Base-by-base conservation (phyloP, 2,797 vertebrate species). In the Melanotaenia nigrans region DNA sequence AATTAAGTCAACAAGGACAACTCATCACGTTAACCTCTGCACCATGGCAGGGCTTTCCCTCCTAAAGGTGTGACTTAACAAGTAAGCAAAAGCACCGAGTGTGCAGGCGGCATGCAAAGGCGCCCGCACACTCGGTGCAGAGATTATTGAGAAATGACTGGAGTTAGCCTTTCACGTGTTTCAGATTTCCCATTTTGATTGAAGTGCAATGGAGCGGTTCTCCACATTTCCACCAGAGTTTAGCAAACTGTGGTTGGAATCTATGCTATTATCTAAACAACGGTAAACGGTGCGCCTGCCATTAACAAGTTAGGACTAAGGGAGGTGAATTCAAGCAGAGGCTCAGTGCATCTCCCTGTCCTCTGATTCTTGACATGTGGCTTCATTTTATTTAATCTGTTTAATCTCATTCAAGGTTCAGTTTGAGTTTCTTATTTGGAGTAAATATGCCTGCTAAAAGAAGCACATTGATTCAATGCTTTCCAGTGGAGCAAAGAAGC, bases 181-280 rank as follows among this genome's bases (percentile, higher is more conserved):
- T 92, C 89, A 82, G 84, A 90, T 93, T 92, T 92, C 90, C 90
- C 67, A 63, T 90, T 84, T 73, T 80, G 88, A 90, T 58, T 90
- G 77, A 92, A 85, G 86, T 89, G 89, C 90, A 91, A 80, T 87
- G 77, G 72, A 86, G 77, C 73, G 20, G 74, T 77, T 75, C 73
- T 78, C 85, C 82, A 81, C 89, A 85, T 80, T 86, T 90, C 76
- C 65, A 76, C 78, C 67, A 65, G 61, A 87, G 87, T 93, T 92
- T 82, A 88, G 88, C 74, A 86, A 92, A 84, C 85, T 86, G 91
- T 33, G 91, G 90, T 87, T 22, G 40, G 84, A 87, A 88, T 85
- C 78, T 70, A 25, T 49, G 68, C 77, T 66, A 56, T 88, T 84
- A 89, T 89, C 87, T 83, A 90, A 90, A 92, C 87, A 87, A 42